Evolutionary conservation across 1,140 invertebrate species (phyloP).

Genomic region (Myzus persicae): DNA sequence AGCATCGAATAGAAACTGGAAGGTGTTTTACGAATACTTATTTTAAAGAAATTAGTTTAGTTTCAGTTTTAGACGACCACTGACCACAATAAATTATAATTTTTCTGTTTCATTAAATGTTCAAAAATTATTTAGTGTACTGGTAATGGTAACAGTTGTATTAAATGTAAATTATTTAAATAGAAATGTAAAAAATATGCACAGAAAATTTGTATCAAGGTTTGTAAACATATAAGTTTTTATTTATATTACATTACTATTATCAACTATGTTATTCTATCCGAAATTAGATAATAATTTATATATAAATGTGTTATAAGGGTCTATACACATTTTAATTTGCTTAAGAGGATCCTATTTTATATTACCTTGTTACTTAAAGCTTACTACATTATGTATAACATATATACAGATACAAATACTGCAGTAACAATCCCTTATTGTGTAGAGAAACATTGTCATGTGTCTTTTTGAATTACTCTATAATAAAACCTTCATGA

Average conservation of each 20-base stretch:
- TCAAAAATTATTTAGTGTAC: not conserved
- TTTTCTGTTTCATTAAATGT: not conserved
- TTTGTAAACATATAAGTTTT: not conserved
- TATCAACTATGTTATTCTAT: not conserved
- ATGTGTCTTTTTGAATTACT: conserved; percentile 53
- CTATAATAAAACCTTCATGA: not conserved
- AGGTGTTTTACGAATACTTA: not conserved
- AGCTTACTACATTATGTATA: not conserved
- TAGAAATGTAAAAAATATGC: not conserved
- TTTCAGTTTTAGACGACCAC: not conserved
- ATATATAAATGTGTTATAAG: not conserved
- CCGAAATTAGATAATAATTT: not conserved
- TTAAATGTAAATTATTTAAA: not conserved
- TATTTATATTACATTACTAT: not conserved
- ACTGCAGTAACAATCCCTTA: not conserved
- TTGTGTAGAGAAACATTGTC: conserved; percentile 19
- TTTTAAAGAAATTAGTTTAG: conserved; percentile 24
- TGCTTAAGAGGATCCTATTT: conserved; percentile 1
- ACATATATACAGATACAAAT: not conserved
- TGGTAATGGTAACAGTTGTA: not conserved
- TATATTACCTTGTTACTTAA: not conserved
- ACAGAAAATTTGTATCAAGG: conserved; percentile 1
- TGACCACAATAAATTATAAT: not conserved
- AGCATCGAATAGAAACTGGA: not conserved
- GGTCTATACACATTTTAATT: not conserved